Conservation (phyloP, 2,113 vertebrate species). For the Nanorana parkeri region DNA sequence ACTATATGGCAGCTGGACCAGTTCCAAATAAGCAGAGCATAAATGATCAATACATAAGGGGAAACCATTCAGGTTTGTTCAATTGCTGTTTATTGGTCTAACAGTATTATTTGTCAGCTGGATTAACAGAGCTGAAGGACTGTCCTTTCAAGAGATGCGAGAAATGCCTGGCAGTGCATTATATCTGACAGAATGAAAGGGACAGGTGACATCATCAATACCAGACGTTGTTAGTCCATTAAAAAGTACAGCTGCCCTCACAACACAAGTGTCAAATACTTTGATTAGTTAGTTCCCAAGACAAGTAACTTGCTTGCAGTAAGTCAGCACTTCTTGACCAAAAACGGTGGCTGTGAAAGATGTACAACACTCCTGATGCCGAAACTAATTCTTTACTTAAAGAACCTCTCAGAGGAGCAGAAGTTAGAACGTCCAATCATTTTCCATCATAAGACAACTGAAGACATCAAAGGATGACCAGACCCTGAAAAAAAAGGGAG, state of each 20-base stretch:
- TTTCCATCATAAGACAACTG: background rate
- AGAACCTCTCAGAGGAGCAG: too few species aligned
- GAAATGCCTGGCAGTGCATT: conserved; percentile 39
- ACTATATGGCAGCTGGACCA: conserved; percentile 3
- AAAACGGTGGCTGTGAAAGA: background rate
- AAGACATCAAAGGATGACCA: background rate
- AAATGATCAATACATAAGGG: conserved; percentile 31
- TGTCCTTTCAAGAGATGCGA: conserved; percentile 28
- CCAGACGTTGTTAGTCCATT: conserved; percentile 46
- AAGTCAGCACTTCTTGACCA: conserved; percentile 17
- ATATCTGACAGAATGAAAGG: conserved; percentile 32
- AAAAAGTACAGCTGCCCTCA: conserved; percentile 31
- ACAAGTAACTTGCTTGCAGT: conserved; percentile 8
- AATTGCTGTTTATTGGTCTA: conserved; percentile 3
- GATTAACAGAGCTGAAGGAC: conserved; percentile 7
- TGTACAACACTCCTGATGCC: background rate
- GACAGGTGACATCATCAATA: conserved; percentile 16
- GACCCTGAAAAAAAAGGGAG: too few species aligned
- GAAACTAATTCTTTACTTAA: too few species aligned
- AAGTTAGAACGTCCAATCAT: too few species aligned
- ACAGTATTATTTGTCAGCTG: conserved; percentile 33
- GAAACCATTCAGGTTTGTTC: background rate
- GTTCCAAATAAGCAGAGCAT: conserved; percentile 26
- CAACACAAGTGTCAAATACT: conserved; percentile 35
- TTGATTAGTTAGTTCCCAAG: conserved; percentile 25